Conservation (phyloP, 1,140 invertebrate species). For the Antheraea pernyi region DNA sequence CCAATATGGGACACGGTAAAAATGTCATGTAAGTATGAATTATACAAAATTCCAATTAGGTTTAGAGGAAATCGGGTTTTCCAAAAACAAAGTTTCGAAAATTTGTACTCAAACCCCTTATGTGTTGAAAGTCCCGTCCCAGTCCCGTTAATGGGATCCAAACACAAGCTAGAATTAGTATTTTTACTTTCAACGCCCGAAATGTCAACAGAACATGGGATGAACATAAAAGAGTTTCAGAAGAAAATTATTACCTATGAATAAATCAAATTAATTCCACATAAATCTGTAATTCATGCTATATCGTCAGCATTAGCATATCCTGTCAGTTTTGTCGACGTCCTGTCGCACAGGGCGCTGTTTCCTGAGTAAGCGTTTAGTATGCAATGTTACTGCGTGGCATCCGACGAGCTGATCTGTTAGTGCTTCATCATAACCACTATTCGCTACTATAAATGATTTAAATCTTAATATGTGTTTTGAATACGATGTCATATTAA, state of each 20-base stretch:
- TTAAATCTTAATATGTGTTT: neutral
- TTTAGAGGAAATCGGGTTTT: too few species aligned
- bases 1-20: too few species aligned
- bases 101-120: too few species aligned
- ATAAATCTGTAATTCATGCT: neutral
- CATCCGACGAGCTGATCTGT: neutral
- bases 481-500: too few species aligned
- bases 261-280: neutral
- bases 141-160: too few species aligned
- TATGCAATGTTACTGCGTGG: neutral
- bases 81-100: too few species aligned
- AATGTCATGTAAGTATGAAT: too few species aligned
- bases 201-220: too few species aligned
- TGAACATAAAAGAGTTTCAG: neutral
- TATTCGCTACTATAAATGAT: neutral
- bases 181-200: too few species aligned
- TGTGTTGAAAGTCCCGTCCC: too few species aligned
- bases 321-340: neutral
- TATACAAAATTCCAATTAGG: too few species aligned
- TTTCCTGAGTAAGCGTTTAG: slow-evolving; percentile 2
- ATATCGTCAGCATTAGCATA: neutral
- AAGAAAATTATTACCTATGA: neutral
- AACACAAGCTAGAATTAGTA: too few species aligned
- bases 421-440: neutral
- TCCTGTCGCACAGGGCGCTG: neutral